A percentile compares a stretch with the other conserved stretches of the same genome.
Evolutionary conservation across 2,888 invertebrate genomes (phyloP).

Genomic region (Diaprepes abbreviatus): DNA sequence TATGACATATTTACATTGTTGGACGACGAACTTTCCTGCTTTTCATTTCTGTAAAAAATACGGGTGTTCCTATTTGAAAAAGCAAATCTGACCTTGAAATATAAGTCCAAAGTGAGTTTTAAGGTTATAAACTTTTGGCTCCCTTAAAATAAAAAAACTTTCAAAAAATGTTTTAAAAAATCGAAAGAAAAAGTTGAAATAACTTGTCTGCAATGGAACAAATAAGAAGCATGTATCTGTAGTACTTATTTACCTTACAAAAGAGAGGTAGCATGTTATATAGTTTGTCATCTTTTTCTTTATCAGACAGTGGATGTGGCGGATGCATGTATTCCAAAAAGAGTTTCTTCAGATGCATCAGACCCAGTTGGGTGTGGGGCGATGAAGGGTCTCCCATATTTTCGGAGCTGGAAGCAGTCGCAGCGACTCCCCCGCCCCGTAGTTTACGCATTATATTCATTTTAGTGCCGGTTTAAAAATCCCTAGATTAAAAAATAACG

Average conservation of each 20-base stretch:
- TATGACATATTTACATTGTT: too few species aligned
- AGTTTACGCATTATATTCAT: constrained; percentile 51
- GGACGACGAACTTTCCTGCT: too few species aligned
- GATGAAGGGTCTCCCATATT: constrained; percentile 75
- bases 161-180: too few species aligned
- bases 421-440: constrained; percentile 35
- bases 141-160: too few species aligned
- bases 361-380: constrained; percentile 88
- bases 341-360: constrained; percentile 96
- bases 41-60: too few species aligned
- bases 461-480: constrained; percentile 6
- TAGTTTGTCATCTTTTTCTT: constrained; percentile 91
- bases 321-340: constrained; percentile 96
- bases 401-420: constrained; percentile 68
- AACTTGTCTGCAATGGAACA: too few species aligned
- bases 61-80: too few species aligned
- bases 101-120: too few species aligned
- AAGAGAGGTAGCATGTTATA: constrained; percentile 98
- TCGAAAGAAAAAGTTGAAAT: too few species aligned
- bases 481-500: background rate
- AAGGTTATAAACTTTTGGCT: too few species aligned
- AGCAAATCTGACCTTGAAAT: too few species aligned
- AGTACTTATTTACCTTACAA: constrained; percentile 82
- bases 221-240: too few species aligned
- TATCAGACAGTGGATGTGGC: constrained; percentile 81